These are phyloP conservation scores for Callipepla squamata DNA, from an alignment of 2,113 vertebrate species.

Conservation along the genomic window DNA sequence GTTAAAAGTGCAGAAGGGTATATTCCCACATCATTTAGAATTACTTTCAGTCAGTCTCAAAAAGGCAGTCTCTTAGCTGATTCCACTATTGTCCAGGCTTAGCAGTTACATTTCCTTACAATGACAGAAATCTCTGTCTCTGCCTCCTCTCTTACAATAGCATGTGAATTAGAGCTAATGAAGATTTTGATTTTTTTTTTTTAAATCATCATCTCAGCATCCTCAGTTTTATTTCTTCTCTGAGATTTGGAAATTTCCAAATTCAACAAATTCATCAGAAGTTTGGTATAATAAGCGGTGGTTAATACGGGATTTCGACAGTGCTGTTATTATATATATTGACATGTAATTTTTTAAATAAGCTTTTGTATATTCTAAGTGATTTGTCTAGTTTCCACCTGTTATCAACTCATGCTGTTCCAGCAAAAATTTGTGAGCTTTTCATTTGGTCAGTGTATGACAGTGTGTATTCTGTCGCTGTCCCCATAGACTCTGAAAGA, in stretches of 20 bases:
- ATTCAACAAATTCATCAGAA: neutral
- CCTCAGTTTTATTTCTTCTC: neutral
- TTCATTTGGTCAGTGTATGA: neutral
- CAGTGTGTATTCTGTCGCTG: neutral
- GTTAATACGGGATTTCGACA: neutral
- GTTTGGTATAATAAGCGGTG: neutral
- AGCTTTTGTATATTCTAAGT: neutral
- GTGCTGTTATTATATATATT: neutral
- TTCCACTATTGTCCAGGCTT: neutral
- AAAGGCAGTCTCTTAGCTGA: neutral
- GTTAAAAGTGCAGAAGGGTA: neutral
- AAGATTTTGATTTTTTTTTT: neutral
- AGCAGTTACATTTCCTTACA: neutral
- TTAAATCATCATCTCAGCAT: neutral
- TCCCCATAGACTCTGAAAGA: neutral
- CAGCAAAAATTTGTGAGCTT: neutral
- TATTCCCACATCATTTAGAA: constrained; percentile 32
- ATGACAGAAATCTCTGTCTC: neutral
- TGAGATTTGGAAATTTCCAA: neutral
- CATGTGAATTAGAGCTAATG: neutral
- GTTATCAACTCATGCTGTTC: neutral
- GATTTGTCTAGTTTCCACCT: neutral
- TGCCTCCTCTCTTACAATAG: neutral
- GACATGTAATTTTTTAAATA: neutral
- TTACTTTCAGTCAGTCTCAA: constrained; percentile 24